Percentiles rank a stretch among this genome's conserved stretches.
These are phyloP conservation scores for Candoia aspera DNA, from an alignment of 2,113 vertebrate species.

Conservation along the genomic window DNA sequence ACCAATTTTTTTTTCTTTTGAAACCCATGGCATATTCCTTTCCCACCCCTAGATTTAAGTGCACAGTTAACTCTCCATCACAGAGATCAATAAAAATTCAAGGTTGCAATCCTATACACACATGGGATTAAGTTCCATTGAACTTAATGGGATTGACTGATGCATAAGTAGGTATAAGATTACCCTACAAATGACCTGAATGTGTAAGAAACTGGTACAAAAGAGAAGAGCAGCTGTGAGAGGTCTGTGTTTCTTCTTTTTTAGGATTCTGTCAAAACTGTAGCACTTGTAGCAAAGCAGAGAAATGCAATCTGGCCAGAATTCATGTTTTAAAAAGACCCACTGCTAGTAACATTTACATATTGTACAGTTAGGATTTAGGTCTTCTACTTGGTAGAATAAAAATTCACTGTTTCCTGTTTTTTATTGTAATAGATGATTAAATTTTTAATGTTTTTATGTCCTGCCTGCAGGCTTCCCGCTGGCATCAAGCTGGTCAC, in stretches of 20 bases:
- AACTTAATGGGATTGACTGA: not conserved
- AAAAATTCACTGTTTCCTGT: constrained; percentile 15
- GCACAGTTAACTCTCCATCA: not conserved
- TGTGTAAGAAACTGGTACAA: not conserved
- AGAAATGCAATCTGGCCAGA: not conserved
- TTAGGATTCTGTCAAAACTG: not conserved
- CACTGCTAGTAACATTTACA: not conserved
- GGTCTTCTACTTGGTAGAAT: not conserved
- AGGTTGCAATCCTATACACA: not conserved
- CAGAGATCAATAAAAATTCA: not conserved
- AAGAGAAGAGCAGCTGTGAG: not conserved
- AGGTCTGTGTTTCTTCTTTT: not conserved
- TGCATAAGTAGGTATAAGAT: not conserved
- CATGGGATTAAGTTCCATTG: not conserved
- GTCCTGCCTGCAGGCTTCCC: not conserved
- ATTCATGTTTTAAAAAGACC: not conserved
- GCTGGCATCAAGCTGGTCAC: not conserved
- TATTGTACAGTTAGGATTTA: not conserved
- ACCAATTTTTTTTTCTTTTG: not conserved
- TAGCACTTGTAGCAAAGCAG: not conserved
- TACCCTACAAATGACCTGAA: not conserved
- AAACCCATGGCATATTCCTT: not conserved
- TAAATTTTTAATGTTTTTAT: not conserved
- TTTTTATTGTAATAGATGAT: constrained; percentile 25
- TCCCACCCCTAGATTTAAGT: not conserved